These are phyloP conservation scores for Saccopteryx leptura DNA, from an alignment of 2,113 vertebrate species.

Conservation along the genomic window DNA sequence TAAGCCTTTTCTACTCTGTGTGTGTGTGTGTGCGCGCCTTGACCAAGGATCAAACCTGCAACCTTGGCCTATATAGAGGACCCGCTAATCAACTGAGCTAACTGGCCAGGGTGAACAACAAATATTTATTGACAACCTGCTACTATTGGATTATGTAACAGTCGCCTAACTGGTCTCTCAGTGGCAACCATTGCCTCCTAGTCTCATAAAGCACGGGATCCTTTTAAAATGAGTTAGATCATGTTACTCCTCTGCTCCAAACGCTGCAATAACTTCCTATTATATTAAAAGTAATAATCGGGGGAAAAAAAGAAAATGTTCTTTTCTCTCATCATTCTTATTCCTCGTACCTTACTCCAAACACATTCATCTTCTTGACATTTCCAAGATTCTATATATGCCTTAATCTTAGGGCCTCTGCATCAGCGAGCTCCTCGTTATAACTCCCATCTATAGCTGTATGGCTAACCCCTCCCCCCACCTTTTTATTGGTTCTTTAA, in stretches of 20 bases:
- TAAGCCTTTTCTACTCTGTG: not conserved
- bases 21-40: too few relatives aligned
- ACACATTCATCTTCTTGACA: not conserved
- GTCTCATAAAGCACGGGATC: not conserved
- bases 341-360: not conserved
- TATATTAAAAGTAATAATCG: constrained; percentile 34
- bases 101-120: not conserved
- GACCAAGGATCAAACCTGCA: too few relatives aligned
- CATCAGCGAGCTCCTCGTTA: not conserved
- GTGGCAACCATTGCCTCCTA: not conserved
- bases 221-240: not conserved
- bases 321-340: not conserved
- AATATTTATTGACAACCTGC: not conserved
- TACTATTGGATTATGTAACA: not conserved
- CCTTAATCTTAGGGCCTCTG: not conserved
- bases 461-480: not conserved
- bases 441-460: not conserved
- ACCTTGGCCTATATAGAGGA: too few relatives aligned
- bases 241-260: not conserved
- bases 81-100: too few relatives aligned
- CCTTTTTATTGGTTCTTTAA: constrained; percentile 17
- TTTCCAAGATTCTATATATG: not conserved
- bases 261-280: not conserved
- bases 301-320: not conserved
- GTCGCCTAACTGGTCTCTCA: constrained; percentile 14